Evolutionary conservation across 2,113 vertebrate genomes (phyloP), one percentile per base, ranked within the genome.

Genomic region (Ivindomyrus marchei): DNA sequence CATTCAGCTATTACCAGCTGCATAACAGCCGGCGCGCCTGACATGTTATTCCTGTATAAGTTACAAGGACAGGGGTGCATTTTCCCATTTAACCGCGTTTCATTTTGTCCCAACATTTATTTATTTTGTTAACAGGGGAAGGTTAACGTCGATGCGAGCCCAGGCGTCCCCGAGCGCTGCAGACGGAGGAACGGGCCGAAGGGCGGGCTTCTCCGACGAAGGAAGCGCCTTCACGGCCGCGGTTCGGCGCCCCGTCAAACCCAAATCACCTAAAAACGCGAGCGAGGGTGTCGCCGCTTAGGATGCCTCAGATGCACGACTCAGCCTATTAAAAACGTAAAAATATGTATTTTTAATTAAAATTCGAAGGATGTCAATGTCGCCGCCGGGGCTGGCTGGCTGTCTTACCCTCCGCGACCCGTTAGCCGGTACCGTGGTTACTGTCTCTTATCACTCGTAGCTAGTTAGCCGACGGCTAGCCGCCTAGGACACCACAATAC

Each of bases 231-330:
- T 52, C 47, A 6, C 47, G 3, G 13, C 24, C 47, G 27, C 21
- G 47, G 46, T 49, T 27, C 47, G 31, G 36, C 27, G 17, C 36
- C 27, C 11, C 31, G 27, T 31, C 17, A 31, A 80, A 15, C 77
- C 42, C 46, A 88, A 88, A 88, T 88, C 66, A 74, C n/a, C 47
- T 88, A 74, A 88, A 47, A 88, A 19, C 52, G 17, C 52, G 1
- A 53, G 52, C 52, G 19, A 74, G 88, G 88, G 88, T 89, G 88
- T n/a, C 47, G 88, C 66, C 70, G 17, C 70, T 89, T 80, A 47
- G 21, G 17, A 10, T 24, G 49, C 19, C 13, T 11, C 19, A 52
- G 21, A 24, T 7, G 47, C 31, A 58, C 70, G 66, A 89, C 88
- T 4, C 74, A 5, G 21, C 42, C 84, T 5, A 85, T 4, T 31